Evolutionary conservation across 2,113 vertebrate genomes (phyloP), one percentile per base, ranked within the genome.

Genomic region (Nibea albiflora): DNA sequence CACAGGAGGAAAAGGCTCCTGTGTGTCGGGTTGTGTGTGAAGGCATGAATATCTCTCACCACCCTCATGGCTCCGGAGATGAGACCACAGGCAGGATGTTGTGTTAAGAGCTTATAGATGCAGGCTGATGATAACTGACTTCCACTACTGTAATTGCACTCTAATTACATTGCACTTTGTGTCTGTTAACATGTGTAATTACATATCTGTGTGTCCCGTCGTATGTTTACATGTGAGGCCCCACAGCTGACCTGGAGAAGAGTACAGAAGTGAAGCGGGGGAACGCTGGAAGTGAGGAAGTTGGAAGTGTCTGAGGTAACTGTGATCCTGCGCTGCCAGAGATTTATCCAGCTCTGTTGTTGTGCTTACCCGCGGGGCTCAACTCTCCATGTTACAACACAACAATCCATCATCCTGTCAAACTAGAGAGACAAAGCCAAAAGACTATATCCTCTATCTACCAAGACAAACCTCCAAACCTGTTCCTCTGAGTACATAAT

Each of bases 351-450:
- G 35, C 66, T 73, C 66, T 76, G 78, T 73, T 73, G 80, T 66
- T 26, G 53, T 57, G 83, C 68, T 82, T 47, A 17, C 80, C 87
- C 87, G 39, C 20, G 9, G 73, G 89, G 83, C 79, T 75, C 76
- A 20, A 26, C 73, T 85, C 73, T 67, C 76, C 73, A 62, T 70
- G 73, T 81, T 73, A 81, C 78, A 79, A 65, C 42, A 9, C 84
- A 70, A 53, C 84, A 47, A 89, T 87, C 72, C 78, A 88, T 89
- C 88, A 89, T 85, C 65, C 66, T 89, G 80, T 88, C 85, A 86
- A 44, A 78, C 31, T 2, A 22, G 44, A 64, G 46, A 50, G 50
- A 69, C 6, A 20, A 26, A 77, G 75, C 80, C 44, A 10, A 17
- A 65, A 74, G 49, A 70, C 66, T 24, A 26, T 50, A 77, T 82